Evolutionary conservation across 2,888 invertebrate species (phyloP), one percentile per base, ranked within the genome.

Genomic region (Caenorhabditis wallacei): DNA sequence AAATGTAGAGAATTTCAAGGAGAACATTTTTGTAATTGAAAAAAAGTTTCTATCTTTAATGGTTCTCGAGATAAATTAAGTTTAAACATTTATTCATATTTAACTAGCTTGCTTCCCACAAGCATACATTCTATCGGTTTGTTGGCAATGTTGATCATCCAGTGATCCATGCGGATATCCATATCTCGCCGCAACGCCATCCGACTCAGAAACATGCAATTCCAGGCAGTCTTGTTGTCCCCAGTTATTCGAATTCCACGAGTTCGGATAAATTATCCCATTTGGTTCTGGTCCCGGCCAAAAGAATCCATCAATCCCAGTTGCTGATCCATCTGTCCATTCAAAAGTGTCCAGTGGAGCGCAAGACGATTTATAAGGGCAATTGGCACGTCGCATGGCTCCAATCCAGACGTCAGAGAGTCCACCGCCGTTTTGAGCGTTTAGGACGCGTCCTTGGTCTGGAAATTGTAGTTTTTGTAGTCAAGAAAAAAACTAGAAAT

Each of bases 311-410:
- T n/a, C 46, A 2, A 40, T 46, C 2, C 70, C 70, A 3, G 57
- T 46, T 0, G 70, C 56, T n/a, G 40, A 26, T 20, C 57, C 57
- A 35, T 70, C 70, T 8, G 57, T 56, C 70, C 70, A 70, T 18
- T 70, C 3, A 35, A 57, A 70, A 8, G 70, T 57, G 48, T 48
- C 20, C 3, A 22, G 26, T 18, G 37, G 30, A 5, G n/a, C 18
- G 10, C 70, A 70, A 10, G 24, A 40, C 5, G 26, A 2, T 20
- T 13, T 20, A 3, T 2, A 4, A 4, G 26, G 26, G 16, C 70
- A 70, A 13, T 26, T 16, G 7, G 54, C 20, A 1, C 11, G 24
- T 8, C 54, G 40, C 1, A 5, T 26, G 5, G 43, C 56, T n/a
- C 69, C 43, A 13, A 70, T 1, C 56, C 56, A 70, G 0, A 48